Base-by-base conservation (phyloP, 2,113 vertebrate genomes). In the Galemys pyrenaicus region DNA sequence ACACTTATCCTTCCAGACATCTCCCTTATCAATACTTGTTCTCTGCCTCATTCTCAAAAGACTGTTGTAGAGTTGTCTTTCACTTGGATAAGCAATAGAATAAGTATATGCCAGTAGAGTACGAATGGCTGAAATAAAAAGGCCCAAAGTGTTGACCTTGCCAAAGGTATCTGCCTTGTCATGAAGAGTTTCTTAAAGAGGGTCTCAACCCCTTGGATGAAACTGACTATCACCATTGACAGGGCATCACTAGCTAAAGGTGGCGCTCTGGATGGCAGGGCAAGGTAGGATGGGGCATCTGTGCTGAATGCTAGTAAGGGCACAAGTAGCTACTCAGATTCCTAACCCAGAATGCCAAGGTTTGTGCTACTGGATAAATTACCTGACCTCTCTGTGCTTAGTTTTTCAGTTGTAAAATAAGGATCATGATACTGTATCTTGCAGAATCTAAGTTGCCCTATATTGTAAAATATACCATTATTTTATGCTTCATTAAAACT, bases 1-100 rank as follows among this genome's bases (percentile, higher is more conserved):
- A 2, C 3, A 8, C 35, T 39, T 51, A 62, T 6, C 56, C 54
- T 82, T 88, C 78, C 16, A 73, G 73, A 17, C 64, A 74, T 56
- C 73, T 44, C 80, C 62, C 24, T 89, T 54, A 64, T 37, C 85
- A 81, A 73, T 68, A 24, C 44, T 44, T 56, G 2, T 46, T 67
- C 54, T 73, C 26, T 39, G n/a, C 37, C 56, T 70, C 56, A 24
- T 92, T 74, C 73, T 65, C 41, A 82, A 94, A 78, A 41, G 20
- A 58, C 81, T 58, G 51, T 28, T 73, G 26, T 81, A 17, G 71
- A 94, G 93, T 68, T 78, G 71, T 8, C n/a, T 96, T 89, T 85
- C 41, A 81, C 20, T 81, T 92, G 78, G 60, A 89, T 94, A 92
- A 51, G 28, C 56, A 71, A 73, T 24, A 37, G 20, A 85, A 56